Base-by-base conservation (phyloP, 2,888 invertebrate genomes). In the Plebejus anna region DNA sequence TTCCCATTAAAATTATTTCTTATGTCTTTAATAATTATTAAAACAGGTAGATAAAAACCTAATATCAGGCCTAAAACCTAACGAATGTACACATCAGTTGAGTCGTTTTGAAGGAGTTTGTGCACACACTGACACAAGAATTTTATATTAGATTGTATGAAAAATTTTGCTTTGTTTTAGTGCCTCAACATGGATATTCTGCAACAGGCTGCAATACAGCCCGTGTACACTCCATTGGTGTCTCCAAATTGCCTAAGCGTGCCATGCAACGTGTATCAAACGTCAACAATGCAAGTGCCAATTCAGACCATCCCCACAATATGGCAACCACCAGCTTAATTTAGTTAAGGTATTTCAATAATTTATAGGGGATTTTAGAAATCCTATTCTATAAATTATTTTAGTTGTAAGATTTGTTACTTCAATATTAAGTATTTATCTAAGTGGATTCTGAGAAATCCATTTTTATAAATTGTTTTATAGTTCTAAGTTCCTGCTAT, bases 111-210 rank as follows among this genome's bases (percentile, higher is more conserved):
- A 6, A 38, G 38, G 6, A 6, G 6, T 38, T 38, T 6, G 1
- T 38, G 6, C 38, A 38, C 38, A 38, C 51, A 51, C 11, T 51
- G 9, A 51, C 51, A 51, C 38, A 6, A 51, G 13, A 11, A 51
- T 13, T 51, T 11, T 11, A n/a, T 57, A 57, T n/a, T 22, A 5
- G 22, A 5, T 66, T 11, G 13, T 66, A 4, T 66, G 9, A 66
- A n/a, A n/a, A n/a, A 59, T 9, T 47, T 22, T 47, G 7, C 22
- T 11, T 66, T 75, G 42, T 85, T 87, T 0, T 86, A 92, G 92
- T 82, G 84, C 76, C 81, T 91, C 13, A 84, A 85, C 71, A 79
- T 84, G 0, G 86, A 90, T 70, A 75, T 84, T 28, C 84, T 88
- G 28, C 88, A 88, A 78, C 85, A 84, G 38, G 81, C 89, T 0